phyloP scores from a whole-genome alignment of 2,797 vertebrate genomes.

The Onychomys arenicola region DNA sequence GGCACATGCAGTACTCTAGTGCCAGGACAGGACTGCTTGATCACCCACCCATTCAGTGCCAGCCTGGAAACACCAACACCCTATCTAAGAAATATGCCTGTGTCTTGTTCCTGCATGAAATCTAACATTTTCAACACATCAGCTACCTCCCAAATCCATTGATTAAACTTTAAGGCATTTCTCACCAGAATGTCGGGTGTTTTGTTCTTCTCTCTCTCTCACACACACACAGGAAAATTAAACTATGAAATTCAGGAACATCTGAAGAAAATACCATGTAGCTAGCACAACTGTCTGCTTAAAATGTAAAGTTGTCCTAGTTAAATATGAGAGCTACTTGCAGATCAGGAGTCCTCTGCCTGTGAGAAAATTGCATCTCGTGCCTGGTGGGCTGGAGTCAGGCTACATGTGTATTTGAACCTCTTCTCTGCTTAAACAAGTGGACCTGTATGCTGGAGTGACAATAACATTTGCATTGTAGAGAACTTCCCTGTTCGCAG shows the following conservation, averaged over 20 bases:
- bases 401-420: neutral
- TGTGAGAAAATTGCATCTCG: neutral
- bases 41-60: neutral
- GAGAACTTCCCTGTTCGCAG: neutral
- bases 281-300: neutral
- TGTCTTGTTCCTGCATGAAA: constrained; percentile 17
- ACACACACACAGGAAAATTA: neutral
- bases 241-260: neutral
- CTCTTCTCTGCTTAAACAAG: neutral
- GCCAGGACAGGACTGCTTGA: neutral
- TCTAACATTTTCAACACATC: constrained; percentile 41
- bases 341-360: neutral
- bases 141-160: neutral
- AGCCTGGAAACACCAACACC: neutral
- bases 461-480: neutral
- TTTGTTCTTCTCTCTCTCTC: neutral
- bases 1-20: neutral
- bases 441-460: neutral
- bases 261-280: neutral
- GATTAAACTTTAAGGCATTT: constrained; percentile 29
- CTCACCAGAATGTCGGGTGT: neutral
- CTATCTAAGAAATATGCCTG: neutral
- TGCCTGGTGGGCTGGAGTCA: neutral
- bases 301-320: neutral
- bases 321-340: neutral